Conservation (phyloP, 2,797 vertebrate species). For the Zenarchopterus dispar region DNA sequence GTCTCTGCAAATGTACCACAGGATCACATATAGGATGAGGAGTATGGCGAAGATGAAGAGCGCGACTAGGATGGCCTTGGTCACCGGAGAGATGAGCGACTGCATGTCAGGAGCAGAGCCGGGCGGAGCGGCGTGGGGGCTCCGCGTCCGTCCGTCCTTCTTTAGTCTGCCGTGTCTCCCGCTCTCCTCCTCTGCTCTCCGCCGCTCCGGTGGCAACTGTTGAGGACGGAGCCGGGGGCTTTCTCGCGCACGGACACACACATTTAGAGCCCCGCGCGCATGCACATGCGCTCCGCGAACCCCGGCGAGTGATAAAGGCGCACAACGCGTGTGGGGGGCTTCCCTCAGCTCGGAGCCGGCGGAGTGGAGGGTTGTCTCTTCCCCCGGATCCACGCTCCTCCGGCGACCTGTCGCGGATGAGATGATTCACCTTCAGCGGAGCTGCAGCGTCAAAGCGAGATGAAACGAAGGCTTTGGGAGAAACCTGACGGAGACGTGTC, state of each 20-base stretch:
- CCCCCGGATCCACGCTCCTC: constrained; percentile 41
- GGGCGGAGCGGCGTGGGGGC: constrained; percentile 71
- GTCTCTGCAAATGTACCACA: constrained; percentile 99
- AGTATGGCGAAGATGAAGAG: constrained; percentile 98
- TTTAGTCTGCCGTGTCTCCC: constrained; percentile 68
- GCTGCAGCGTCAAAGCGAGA: background rate
- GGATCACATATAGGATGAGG: constrained; percentile 97
- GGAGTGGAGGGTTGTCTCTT: constrained; percentile 47
- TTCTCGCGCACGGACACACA: constrained; percentile 61
- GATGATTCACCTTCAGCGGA: too few species aligned
- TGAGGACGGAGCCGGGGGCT: constrained; percentile 72
- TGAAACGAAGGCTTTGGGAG: constrained; percentile 9
- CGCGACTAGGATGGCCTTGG: constrained; percentile 95
- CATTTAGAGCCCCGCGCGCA: constrained; percentile 57
- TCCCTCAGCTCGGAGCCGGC: constrained; percentile 56
- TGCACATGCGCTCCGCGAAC: constrained; percentile 45
- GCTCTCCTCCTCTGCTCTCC: constrained; percentile 47
- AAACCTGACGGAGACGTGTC: constrained; percentile 24
- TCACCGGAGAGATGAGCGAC: constrained; percentile 95
- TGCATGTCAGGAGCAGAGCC: constrained; percentile 90
- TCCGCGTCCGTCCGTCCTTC: constrained; percentile 71
- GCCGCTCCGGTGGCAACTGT: constrained; percentile 77
- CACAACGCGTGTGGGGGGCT: constrained; percentile 69
- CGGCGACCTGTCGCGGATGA: constrained; percentile 36
- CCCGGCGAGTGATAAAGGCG: constrained; percentile 46